Conservation (phyloP, 1,140 invertebrate species). For the Archivesica marissinica region DNA sequence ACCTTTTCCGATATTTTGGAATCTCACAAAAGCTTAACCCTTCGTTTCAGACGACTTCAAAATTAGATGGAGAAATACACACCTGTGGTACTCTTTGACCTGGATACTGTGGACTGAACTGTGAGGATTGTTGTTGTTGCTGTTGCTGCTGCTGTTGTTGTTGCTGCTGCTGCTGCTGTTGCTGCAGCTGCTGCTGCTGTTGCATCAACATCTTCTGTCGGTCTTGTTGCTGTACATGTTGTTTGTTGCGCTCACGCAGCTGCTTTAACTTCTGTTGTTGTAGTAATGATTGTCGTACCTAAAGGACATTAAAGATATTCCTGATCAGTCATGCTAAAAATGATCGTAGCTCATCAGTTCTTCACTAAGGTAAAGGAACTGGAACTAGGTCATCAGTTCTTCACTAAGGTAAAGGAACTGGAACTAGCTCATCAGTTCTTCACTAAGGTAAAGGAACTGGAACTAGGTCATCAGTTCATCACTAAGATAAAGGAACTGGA, state of each 20-base stretch:
- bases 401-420: no score
- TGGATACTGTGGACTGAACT: slow-evolving; percentile 61
- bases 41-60: no score
- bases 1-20: no score
- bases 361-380: no score
- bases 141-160: slow-evolving; percentile 64
- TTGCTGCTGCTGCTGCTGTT: slow-evolving; percentile 62
- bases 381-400: no score
- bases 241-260: slow-evolving; percentile 70
- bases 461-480: no score
- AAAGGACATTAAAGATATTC: neutral
- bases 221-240: slow-evolving; percentile 82
- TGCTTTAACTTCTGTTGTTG: slow-evolving; percentile 76
- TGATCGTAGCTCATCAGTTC: no score
- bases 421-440: no score
- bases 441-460: no score
- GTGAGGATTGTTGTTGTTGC: slow-evolving; percentile 45
- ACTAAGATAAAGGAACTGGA: no score
- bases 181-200: slow-evolving; percentile 83
- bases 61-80: neutral
- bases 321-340: no score
- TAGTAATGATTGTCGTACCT: slow-evolving; percentile 76
- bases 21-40: no score
- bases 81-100: slow-evolving; percentile 67
- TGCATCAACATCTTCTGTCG: slow-evolving; percentile 87